Evolutionary conservation across 1,140 invertebrate genomes (phyloP).

Genomic region (Drosophila repleta): DNA sequence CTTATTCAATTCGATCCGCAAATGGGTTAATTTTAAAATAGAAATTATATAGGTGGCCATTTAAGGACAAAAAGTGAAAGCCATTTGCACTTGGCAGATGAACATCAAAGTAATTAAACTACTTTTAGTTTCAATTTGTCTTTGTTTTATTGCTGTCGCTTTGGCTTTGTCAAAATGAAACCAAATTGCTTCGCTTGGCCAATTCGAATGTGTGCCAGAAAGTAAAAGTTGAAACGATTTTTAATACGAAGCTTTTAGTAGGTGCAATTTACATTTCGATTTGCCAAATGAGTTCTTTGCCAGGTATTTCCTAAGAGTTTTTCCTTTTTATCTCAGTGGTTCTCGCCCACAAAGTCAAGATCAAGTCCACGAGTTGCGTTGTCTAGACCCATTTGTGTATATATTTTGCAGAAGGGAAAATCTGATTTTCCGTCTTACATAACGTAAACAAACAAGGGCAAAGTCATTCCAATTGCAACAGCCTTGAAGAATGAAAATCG

Average conservation of each 20-base stretch:
- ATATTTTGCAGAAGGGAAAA: conserved; percentile 49
- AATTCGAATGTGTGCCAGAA: conserved; percentile 63
- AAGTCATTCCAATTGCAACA: conserved; percentile 54
- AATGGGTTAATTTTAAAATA: no score
- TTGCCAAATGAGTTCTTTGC: conserved; percentile 64
- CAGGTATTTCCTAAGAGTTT: conserved; percentile 70
- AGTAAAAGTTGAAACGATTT: conserved; percentile 68
- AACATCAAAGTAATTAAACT: conserved; percentile 51
- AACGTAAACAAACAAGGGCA: conserved; percentile 69
- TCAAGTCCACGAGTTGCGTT: conserved; percentile 60
- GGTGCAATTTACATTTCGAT: conserved; percentile 41
- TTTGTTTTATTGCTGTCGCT: background rate
- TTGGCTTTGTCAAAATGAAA: conserved; percentile 17
- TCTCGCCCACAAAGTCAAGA: conserved; percentile 61
- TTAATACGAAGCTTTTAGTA: conserved; percentile 28
- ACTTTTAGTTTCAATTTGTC: conserved; percentile 17
- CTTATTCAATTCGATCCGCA: no score
- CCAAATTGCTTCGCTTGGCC: conserved; percentile 24
- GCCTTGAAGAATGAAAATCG: conserved; percentile 31
- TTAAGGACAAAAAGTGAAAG: background rate
- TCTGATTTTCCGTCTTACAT: conserved; percentile 35
- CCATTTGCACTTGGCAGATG: conserved; percentile 1
- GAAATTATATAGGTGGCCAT: conserved; percentile 1
- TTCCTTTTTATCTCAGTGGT: conserved; percentile 12
- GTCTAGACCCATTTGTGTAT: conserved; percentile 3